A percentile compares a stretch with the other conserved stretches of the same genome.
phyloP scores from a whole-genome alignment of 2,888 invertebrate species.

The Microctonus brassicae region DNA sequence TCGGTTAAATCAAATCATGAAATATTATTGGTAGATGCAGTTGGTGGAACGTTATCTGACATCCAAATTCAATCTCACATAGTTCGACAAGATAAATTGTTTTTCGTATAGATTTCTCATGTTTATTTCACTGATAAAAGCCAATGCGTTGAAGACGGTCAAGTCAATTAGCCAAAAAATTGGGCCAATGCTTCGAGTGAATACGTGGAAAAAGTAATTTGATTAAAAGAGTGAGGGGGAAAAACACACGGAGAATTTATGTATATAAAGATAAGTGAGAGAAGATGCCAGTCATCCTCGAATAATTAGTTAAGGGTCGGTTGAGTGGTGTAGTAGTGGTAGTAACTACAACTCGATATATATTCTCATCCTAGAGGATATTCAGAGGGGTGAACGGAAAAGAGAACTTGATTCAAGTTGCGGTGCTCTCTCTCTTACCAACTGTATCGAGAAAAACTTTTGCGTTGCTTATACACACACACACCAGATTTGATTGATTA shows the following conservation, averaged over 20 bases:
- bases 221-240: slow-evolving; percentile 59
- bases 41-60: slow-evolving; percentile 24
- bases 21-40: background rate
- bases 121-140: background rate
- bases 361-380: slow-evolving; percentile 30
- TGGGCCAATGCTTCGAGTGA: slow-evolving; percentile 53
- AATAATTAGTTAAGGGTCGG: slow-evolving; percentile 68
- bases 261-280: slow-evolving; percentile 65
- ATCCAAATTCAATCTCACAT: slow-evolving; percentile 52
- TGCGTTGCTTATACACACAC: slow-evolving; percentile 45
- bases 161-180: slow-evolving; percentile 66
- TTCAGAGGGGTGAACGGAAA: slow-evolving; percentile 34
- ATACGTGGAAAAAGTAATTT: slow-evolving; percentile 64
- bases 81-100: slow-evolving; percentile 58
- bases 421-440: slow-evolving; percentile 30
- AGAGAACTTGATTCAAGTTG: slow-evolving; percentile 33
- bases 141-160: slow-evolving; percentile 30
- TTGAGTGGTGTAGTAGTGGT: slow-evolving; percentile 35
- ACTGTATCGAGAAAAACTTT: slow-evolving; percentile 54
- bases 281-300: slow-evolving; percentile 67
- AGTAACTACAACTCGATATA: background rate
- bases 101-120: slow-evolving; percentile 33
- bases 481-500: slow-evolving; percentile 62
- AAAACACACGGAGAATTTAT: slow-evolving; percentile 27
- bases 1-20: background rate